These are phyloP conservation scores for Fundulus diaphanus DNA, from an alignment of 2,797 vertebrate genomes.

Conservation along the genomic window DNA sequence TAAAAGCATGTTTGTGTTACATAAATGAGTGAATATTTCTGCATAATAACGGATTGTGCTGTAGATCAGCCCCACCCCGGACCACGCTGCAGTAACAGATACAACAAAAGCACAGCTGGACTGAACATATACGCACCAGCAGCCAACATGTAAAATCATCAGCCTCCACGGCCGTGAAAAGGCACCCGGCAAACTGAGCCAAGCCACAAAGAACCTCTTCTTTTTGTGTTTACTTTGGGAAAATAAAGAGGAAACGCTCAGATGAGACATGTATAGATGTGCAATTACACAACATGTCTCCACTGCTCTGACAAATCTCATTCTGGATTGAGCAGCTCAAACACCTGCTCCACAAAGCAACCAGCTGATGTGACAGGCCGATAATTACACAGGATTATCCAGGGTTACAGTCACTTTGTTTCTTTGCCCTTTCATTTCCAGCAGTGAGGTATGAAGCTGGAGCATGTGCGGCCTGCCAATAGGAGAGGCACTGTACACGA, in stretches of 20 bases:
- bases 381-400: conserved; percentile 74
- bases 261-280: conserved; percentile 58
- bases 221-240: conserved; percentile 55
- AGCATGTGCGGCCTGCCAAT: conserved; percentile 25
- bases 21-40: conserved; percentile 38
- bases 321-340: conserved; percentile 56
- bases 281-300: conserved; percentile 74
- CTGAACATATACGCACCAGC: conserved; percentile 40
- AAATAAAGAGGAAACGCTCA: conserved; percentile 58
- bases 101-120: conserved; percentile 78
- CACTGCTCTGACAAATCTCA: conserved; percentile 72
- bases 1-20: conserved; percentile 38
- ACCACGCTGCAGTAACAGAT: conserved; percentile 28
- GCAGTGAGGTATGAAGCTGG: conserved; percentile 51
- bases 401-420: conserved; percentile 67
- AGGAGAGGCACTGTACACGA: conserved; percentile 30
- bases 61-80: conserved; percentile 62
- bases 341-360: conserved; percentile 75
- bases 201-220: conserved; percentile 47
- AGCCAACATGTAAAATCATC: conserved; percentile 34
- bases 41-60: conserved; percentile 55
- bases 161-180: conserved; percentile 48
- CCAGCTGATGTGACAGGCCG: conserved; percentile 72
- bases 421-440: conserved; percentile 67
- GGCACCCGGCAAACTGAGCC: conserved; percentile 38